Percentiles rank a stretch among this genome's conserved stretches.
Conservation (phyloP, 1,140 invertebrate genomes). For the Nephotettix cincticeps region DNA sequence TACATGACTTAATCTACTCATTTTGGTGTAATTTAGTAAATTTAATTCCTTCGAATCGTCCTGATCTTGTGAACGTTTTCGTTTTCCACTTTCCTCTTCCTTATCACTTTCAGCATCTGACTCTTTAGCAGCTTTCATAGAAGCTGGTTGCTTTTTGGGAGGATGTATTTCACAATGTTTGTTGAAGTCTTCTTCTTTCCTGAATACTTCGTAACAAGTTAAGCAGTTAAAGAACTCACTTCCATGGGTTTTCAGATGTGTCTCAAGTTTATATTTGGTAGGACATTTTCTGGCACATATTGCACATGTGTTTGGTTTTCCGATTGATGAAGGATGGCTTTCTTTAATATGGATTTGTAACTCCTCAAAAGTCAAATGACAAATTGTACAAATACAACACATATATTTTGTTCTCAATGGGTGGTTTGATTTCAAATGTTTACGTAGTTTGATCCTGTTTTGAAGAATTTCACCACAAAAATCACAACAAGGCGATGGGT, state of each 20-base stretch:
- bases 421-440: conserved; percentile 55
- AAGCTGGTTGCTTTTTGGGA: conserved; percentile 35
- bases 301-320: conserved; percentile 56
- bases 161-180: conserved; percentile 44
- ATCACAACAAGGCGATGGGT: conserved; percentile 51
- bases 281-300: conserved; percentile 62
- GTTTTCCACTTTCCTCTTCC: conserved; percentile 26
- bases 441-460: conserved; percentile 59
- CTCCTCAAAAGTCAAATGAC: conserved; percentile 56
- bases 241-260: conserved; percentile 61
- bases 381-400: conserved; percentile 59
- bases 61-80: neutral
- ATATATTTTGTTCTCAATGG: conserved; percentile 49
- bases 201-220: conserved; percentile 58
- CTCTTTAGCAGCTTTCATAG: conserved; percentile 29
- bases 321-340: conserved; percentile 52
- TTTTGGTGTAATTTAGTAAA: neutral
- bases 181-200: conserved; percentile 51
- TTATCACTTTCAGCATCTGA: conserved; percentile 30
- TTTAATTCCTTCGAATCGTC: neutral
- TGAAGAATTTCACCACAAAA: conserved; percentile 60
- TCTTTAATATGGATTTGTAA: conserved; percentile 57
- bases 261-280: conserved; percentile 60
- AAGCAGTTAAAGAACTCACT: conserved; percentile 59
- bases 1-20: conserved; percentile 7